Conservation (phyloP, 1,140 invertebrate species). For the Drosophila malerkotliana region DNA sequence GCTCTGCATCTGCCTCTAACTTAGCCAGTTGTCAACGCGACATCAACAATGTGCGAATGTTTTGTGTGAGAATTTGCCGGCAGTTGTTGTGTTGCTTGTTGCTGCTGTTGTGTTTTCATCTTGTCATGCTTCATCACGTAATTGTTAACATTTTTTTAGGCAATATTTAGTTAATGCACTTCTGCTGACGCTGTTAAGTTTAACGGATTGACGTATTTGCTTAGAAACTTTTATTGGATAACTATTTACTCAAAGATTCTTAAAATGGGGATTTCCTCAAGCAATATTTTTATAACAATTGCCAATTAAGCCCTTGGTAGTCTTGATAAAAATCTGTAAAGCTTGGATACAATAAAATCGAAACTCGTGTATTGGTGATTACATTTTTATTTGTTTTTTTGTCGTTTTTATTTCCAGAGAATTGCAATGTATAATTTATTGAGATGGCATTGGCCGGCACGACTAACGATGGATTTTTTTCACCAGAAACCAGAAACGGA, state of each 20-base stretch:
- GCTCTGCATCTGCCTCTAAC: neutral
- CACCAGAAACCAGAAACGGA: slow-evolving; percentile 56
- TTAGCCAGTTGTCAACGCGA: slow-evolving; percentile 53
- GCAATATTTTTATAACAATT: slow-evolving; percentile 11
- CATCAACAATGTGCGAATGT: slow-evolving; percentile 65
- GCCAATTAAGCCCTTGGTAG: neutral
- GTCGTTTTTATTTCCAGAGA: slow-evolving; percentile 44
- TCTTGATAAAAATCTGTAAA: slow-evolving; percentile 23
- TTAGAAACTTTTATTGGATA: slow-evolving; percentile 10
- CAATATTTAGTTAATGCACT: slow-evolving; percentile 44
- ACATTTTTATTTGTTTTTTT: slow-evolving; percentile 33
- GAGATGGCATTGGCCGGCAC: slow-evolving; percentile 49
- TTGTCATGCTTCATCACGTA: slow-evolving; percentile 55
- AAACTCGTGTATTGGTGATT: slow-evolving; percentile 34
- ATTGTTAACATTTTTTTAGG: slow-evolving; percentile 45
- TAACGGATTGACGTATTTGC: slow-evolving; percentile 16
- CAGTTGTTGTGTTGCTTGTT: slow-evolving; percentile 33
- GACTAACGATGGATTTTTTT: slow-evolving; percentile 33
- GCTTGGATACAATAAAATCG: slow-evolving; percentile 29
- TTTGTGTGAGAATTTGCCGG: slow-evolving; percentile 67
- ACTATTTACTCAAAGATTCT: slow-evolving; percentile 10
- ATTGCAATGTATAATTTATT: slow-evolving; percentile 51
- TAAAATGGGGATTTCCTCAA: slow-evolving; percentile 11
- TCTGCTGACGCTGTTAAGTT: slow-evolving; percentile 9
- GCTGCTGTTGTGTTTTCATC: slow-evolving; percentile 19